Percentiles rank a stretch among this genome's conserved stretches.
These are phyloP conservation scores for Cyclophora albipunctata DNA, from an alignment of 2,888 invertebrate species.

Conservation along the genomic window DNA sequence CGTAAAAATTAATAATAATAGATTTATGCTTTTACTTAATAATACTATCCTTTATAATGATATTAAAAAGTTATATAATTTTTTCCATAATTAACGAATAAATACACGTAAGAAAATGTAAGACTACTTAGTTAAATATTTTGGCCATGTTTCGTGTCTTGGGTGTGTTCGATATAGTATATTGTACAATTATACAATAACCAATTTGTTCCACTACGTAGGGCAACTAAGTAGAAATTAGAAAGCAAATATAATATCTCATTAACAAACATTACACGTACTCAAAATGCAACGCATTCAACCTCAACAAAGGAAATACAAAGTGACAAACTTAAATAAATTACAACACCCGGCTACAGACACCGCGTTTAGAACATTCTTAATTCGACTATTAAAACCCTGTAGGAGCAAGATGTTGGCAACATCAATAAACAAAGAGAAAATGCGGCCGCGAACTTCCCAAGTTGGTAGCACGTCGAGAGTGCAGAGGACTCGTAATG, in stretches of 20 bases:
- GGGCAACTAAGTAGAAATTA: too few relatives aligned
- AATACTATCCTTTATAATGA: too few relatives aligned
- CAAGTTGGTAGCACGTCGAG: constrained; percentile 66
- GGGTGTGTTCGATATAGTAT: too few relatives aligned
- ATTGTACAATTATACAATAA: too few relatives aligned
- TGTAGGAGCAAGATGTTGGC: constrained; percentile 60
- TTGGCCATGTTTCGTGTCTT: too few relatives aligned
- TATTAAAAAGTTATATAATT: too few relatives aligned
- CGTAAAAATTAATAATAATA: constrained; percentile 6
- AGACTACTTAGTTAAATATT: too few relatives aligned
- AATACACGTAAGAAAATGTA: too few relatives aligned
- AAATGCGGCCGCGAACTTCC: constrained; percentile 61
- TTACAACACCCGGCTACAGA: constrained; percentile 26
- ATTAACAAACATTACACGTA: background rate
- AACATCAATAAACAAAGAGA: constrained; percentile 67
- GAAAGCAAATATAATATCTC: too few relatives aligned
- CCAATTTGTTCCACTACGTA: too few relatives aligned
- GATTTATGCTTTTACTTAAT: background rate
- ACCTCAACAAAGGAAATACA: constrained; percentile 6
- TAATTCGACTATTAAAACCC: constrained; percentile 68
- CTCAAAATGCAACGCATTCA: background rate
- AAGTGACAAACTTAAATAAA: constrained; percentile 33
- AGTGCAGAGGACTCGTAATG: constrained; percentile 71
- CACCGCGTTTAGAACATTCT: constrained; percentile 50
- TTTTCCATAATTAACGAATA: too few relatives aligned